Evolutionary conservation across 2,888 invertebrate species (phyloP), one percentile per base, ranked within the genome.

Genomic region (Eupithecia inturbata): DNA sequence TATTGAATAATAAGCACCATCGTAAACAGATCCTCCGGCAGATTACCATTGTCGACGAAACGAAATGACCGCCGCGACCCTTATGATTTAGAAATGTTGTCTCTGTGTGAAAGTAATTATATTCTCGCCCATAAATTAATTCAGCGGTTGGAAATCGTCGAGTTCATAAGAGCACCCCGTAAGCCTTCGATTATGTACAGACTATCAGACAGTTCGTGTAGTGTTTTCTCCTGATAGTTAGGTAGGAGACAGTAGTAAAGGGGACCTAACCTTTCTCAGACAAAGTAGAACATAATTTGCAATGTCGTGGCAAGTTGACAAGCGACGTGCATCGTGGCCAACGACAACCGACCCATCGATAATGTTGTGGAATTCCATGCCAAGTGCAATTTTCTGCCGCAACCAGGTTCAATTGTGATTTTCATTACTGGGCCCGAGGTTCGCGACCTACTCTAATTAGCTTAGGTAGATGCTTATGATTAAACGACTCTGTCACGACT

Each of bases 371-470:
- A 89, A 91, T 91, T 87, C 88, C 82, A 87, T 85, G 88, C 87
- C 87, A 87, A 88, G 90, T 88, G 89, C 89, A 93, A 93, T 94
- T 93, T 93, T 89, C 89, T 86, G 82, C 81, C 77, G 86, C 87
- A 90, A 91, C 89, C 88, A 89, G 89, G 88, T 91, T 91, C 90
- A 89, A 90, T 92, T 91, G 91, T 91, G 87, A 93, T 92, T 94
- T 94, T 93, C 92, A 92, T 93, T 93, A 93, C 89, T 82, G 89
- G 88, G 91, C 91, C 85, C 89, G 82, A 86, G 91, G 92, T 91
- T 92, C 91, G 89, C 91, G 91, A 92, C 92, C 92, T 91, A 92
- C 88, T 93, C 91, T 94, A 94, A 94, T 94, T 94, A 93, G 89
- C 91, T 89, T 87, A 88, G 57, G 57, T 57, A 57, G 91, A 92